Percentiles rank a stretch among this genome's conserved stretches.
phyloP scores from a whole-genome alignment of 2,888 invertebrate species.

The Hypomecis punctinalis region DNA sequence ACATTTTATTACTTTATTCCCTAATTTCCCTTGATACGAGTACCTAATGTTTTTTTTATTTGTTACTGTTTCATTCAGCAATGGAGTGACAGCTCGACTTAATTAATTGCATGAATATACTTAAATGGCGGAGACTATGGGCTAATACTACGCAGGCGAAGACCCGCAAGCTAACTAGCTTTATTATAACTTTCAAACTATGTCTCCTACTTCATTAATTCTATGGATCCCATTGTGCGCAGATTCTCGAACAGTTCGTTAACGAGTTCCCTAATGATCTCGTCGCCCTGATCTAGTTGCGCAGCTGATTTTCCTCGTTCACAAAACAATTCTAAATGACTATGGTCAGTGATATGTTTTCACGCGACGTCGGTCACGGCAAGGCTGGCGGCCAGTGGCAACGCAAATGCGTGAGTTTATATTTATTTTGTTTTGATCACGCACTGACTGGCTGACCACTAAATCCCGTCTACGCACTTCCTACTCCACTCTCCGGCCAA shows the following conservation, averaged over 20 bases:
- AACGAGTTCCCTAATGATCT: conserved; percentile 17
- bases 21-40: too few relatives aligned
- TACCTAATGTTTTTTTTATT: too few relatives aligned
- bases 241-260: conserved; percentile 4
- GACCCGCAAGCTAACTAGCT: too few relatives aligned
- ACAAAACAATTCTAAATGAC: conserved; percentile 30
- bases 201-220: not conserved
- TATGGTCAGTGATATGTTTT: conserved; percentile 40
- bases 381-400: conserved; percentile 50
- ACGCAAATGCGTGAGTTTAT: conserved; percentile 59
- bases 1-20: too few relatives aligned
- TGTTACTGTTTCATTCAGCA: too few relatives aligned
- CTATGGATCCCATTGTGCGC: not conserved
- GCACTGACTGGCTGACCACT: conserved; percentile 58
- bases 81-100: too few relatives aligned
- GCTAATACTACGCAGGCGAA: too few relatives aligned
- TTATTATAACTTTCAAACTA: not conserved
- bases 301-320: conserved; percentile 12
- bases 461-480: conserved; percentile 58
- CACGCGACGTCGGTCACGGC: conserved; percentile 33
- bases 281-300: conserved; percentile 10
- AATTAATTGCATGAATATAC: too few relatives aligned
- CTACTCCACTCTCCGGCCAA: conserved; percentile 48
- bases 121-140: too few relatives aligned
- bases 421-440: conserved; percentile 66